Evolutionary conservation across 2,113 vertebrate species (phyloP).

Genomic region (Alligator sinensis): DNA sequence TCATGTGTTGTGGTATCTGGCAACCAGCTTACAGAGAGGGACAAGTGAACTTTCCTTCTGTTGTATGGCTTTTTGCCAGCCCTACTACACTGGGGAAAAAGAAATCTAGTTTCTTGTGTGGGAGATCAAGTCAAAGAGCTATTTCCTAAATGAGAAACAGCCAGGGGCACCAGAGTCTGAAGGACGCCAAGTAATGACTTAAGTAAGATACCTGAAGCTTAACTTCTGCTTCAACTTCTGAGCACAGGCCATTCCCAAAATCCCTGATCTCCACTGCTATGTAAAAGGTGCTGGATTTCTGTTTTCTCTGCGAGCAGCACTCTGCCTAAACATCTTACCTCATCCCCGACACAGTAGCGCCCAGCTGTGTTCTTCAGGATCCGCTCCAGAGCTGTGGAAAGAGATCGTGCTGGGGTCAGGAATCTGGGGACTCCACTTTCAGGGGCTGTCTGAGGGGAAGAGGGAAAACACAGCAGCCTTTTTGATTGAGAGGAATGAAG

Average conservation of each 20-base stretch:
- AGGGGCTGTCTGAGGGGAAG: not conserved
- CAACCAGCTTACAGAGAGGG: not conserved
- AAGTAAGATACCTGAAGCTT: not conserved
- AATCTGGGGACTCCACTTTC: not conserved
- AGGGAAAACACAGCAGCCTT: not conserved
- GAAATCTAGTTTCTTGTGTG: not conserved
- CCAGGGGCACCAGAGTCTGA: no score
- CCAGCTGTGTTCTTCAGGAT: conserved; percentile 88
- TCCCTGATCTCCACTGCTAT: not conserved
- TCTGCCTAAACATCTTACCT: conserved; percentile 81
- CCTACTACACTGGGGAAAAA: not conserved
- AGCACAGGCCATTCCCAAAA: not conserved
- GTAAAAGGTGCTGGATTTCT: not conserved
- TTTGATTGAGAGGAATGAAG: not conserved
- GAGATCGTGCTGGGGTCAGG: conserved; percentile 5
- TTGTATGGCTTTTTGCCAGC: not conserved
- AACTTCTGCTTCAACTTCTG: not conserved
- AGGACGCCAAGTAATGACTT: not conserved
- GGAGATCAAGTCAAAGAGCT: not conserved
- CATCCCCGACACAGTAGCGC: conserved; percentile 89
- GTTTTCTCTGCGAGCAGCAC: not conserved
- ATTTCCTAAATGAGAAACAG: not conserved
- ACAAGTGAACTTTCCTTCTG: not conserved
- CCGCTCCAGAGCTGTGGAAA: conserved; percentile 88
- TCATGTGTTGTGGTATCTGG: not conserved